Percentiles rank a stretch among this genome's conserved stretches.
phyloP scores from a whole-genome alignment of 2,797 vertebrate species.

The Hippoglossus hippoglossus region DNA sequence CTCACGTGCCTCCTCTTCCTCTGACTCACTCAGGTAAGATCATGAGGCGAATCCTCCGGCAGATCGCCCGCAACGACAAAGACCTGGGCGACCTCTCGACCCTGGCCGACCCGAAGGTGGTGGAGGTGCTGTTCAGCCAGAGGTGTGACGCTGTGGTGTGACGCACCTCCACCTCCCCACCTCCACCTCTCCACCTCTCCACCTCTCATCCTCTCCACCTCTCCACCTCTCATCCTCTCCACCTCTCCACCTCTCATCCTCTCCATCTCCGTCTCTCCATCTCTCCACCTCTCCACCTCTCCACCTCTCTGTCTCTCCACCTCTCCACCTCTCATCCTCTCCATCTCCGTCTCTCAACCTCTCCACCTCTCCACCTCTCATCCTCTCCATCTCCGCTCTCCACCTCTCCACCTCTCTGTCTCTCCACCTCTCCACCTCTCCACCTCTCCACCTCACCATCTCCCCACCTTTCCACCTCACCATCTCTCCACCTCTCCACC shows the following conservation, averaged over 20 bases:
- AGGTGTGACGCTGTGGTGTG: conserved; percentile 58
- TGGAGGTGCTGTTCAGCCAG: conserved; percentile 86
- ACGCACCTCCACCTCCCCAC: background rate
- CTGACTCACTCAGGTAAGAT: conserved; percentile 82
- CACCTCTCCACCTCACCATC: no score
- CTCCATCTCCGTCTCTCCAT: no score
- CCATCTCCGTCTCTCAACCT: no score
- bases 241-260: background rate
- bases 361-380: background rate
- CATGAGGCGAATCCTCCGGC: conserved; percentile 85
- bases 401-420: no score
- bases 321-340: no score
- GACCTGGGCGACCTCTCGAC: conserved; percentile 88
- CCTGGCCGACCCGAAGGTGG: conserved; percentile 86
- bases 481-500: no score
- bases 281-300: no score
- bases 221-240: background rate
- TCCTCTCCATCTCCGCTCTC: background rate
- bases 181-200: no score
- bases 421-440: background rate
- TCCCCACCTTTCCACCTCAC: background rate
- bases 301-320: no score
- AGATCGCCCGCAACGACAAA: conserved; percentile 86
- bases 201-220: no score
- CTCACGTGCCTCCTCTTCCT: no score